Base-by-base conservation (phyloP, 2,888 invertebrate genomes). In the Catonia carolina region DNA sequence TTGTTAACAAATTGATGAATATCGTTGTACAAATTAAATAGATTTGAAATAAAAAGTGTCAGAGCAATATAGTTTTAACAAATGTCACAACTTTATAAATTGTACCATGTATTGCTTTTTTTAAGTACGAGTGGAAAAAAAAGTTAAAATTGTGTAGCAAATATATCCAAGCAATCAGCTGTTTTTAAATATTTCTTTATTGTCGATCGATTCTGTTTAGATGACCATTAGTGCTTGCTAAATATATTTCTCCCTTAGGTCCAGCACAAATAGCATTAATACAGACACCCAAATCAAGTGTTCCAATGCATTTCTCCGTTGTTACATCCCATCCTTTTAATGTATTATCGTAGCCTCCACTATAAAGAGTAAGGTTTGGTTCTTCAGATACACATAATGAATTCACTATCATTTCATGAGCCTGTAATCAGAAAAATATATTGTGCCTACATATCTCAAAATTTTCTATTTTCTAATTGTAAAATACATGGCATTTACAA, bases 141-240 rank as follows among this genome's bases (percentile, higher is more conserved):
- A n/a, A n/a, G n/a, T n/a, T n/a, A n/a, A n/a, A n/a, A n/a, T n/a
- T n/a, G n/a, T n/a, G n/a, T n/a, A n/a, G n/a, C n/a, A n/a, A n/a
- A n/a, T n/a, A n/a, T n/a, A n/a, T n/a, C n/a, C n/a, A n/a, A n/a
- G n/a, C n/a, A n/a, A n/a, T n/a, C n/a, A n/a, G n/a, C n/a, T n/a
- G n/a, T n/a, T n/a, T 27, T 27, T 27, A 27, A 27, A 27, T 27
- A 27, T 6, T 27, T 27, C 4, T 4, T 27, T 27, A 4, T 27
- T 27, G 27, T 27, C 27, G n/a, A n/a, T 73, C 70, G 37, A 76
- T 69, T 7, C 76, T 68, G 49, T 73, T 71, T 36, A 81, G 69
- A 55, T 69, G 69, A 14, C 82, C 82, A 62, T 81, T 79, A 72
- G 78, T 75, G 8, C 80, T 80, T 1, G 76, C 81, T 1, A 78